Evolutionary conservation across 2,797 vertebrate genomes (phyloP).

Genomic region (Tauraco hartlaubi): DNA sequence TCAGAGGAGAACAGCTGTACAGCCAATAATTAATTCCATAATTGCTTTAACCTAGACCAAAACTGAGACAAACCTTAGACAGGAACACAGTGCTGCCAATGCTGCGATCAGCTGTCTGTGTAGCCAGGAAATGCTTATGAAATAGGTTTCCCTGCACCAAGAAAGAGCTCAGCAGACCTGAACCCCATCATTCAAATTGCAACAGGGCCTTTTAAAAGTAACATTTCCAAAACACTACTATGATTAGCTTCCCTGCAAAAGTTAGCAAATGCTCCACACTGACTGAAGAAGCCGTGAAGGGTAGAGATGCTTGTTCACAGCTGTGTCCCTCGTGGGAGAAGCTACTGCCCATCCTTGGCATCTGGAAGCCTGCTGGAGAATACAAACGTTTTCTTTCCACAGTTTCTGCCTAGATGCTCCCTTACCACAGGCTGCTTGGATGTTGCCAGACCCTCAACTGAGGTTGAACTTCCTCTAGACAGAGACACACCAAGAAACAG

Average conservation of each 20-base stretch:
- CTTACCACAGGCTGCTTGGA: neutral
- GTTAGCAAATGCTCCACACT: neutral
- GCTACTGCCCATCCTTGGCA: neutral
- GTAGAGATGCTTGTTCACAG: neutral
- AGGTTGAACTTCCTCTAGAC: neutral
- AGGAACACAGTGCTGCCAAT: neutral
- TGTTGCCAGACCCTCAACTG: neutral
- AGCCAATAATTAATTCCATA: conserved; percentile 47
- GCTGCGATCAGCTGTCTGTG: neutral
- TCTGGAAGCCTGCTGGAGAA: neutral
- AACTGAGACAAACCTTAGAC: neutral
- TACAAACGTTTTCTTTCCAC: neutral
- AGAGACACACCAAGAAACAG: neutral
- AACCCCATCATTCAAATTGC: neutral
- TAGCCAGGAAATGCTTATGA: neutral
- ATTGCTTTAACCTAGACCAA: conserved; percentile 43
- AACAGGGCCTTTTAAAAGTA: neutral
- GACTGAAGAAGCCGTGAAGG: neutral
- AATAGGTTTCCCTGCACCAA: neutral
- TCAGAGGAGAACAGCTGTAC: conserved; percentile 1
- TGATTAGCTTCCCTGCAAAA: neutral
- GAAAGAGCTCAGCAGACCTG: neutral
- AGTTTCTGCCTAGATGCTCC: neutral
- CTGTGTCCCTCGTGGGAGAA: neutral
- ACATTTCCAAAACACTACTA: neutral